These are phyloP conservation scores for Rhopalosiphum padi DNA, from an alignment of 1,140 invertebrate species.

Conservation along the genomic window DNA sequence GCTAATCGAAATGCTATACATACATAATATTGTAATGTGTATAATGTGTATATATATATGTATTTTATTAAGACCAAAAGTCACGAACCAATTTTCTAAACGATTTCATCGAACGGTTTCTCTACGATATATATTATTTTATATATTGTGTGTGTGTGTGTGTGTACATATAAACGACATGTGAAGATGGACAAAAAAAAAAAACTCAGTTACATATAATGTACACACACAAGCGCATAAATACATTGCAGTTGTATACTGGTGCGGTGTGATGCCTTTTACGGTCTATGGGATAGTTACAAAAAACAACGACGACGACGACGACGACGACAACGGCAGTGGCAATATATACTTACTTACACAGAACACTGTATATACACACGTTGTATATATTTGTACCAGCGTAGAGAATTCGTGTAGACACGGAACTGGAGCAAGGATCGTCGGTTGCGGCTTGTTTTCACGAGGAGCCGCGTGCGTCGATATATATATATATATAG, in stretches of 20 bases:
- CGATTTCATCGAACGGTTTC: conserved; percentile 48
- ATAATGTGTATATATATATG: too few species aligned
- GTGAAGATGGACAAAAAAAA: conserved; percentile 45
- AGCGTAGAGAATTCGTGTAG: conserved; percentile 30
- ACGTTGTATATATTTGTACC: background rate
- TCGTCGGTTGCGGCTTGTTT: conserved; percentile 22
- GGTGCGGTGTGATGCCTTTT: conserved; percentile 27
- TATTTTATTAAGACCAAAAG: conserved; percentile 43
- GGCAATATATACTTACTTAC: background rate
- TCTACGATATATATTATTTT: background rate
- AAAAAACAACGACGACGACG: background rate
- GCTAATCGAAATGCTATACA: conserved; percentile 41
- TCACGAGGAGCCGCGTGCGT: conserved; percentile 8
- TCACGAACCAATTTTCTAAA: conserved; percentile 55
- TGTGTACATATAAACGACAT: background rate
- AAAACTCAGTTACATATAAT: background rate
- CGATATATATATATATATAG: background rate
- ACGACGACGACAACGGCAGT: background rate
- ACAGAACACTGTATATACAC: background rate
- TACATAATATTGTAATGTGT: background rate
- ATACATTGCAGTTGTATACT: background rate
- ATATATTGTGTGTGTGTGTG: background rate
- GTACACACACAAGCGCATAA: background rate
- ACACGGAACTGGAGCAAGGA: conserved; percentile 53
- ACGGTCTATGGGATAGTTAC: conserved; percentile 30